Evolutionary conservation across 2,113 vertebrate species (phyloP).

Genomic region (Eretmochelys imbricata): DNA sequence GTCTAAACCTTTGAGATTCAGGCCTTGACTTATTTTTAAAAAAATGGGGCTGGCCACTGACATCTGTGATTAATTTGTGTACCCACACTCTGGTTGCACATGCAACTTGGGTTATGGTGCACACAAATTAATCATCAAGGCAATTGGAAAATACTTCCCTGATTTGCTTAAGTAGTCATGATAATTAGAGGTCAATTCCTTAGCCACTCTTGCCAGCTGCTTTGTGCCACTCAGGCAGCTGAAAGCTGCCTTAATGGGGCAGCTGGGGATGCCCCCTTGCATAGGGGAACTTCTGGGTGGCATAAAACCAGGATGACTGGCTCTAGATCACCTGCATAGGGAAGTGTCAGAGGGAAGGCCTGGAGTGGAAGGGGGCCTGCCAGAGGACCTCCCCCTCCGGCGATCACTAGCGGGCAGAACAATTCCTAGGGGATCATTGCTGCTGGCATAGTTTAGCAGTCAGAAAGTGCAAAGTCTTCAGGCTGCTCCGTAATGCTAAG

Average conservation of each 20-base stretch:
- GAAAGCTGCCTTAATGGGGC: rapidly evolving
- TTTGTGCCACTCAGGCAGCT: background rate
- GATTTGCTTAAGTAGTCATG: background rate
- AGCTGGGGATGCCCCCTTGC: background rate
- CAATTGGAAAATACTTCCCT: background rate
- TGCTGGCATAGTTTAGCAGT: background rate
- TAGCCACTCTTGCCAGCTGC: background rate
- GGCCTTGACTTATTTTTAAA: background rate
- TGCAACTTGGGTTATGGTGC: background rate
- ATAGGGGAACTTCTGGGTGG: background rate
- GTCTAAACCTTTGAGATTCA: slow-evolving; percentile 46
- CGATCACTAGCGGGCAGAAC: background rate
- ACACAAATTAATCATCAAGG: background rate
- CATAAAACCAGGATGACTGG: background rate
- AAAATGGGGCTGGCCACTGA: slow-evolving; percentile 1
- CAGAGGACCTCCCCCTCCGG: background rate
- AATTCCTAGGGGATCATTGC: rapidly evolving
- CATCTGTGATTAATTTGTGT: background rate
- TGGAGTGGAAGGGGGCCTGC: background rate
- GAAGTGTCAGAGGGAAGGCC: background rate
- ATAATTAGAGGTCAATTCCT: rapidly evolving
- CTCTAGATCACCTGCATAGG: background rate
- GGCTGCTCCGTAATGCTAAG: background rate
- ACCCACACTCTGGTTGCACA: background rate
- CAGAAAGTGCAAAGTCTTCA: background rate